Conservation (phyloP, 2,113 vertebrate genomes). For the Cathartes aura region DNA sequence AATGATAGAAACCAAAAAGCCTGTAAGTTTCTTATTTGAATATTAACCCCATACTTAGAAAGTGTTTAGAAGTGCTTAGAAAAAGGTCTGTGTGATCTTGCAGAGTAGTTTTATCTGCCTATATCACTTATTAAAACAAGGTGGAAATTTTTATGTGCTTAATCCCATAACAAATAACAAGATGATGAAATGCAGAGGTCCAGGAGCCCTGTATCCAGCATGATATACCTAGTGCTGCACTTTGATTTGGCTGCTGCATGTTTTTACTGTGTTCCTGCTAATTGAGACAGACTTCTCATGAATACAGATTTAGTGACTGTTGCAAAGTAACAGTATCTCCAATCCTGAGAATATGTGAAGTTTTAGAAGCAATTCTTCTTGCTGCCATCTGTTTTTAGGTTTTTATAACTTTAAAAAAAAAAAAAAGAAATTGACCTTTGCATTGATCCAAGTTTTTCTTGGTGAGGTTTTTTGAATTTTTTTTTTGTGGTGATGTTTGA, state of each 20-base stretch:
- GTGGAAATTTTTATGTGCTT: not conserved
- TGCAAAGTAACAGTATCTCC: not conserved
- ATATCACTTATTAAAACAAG: not conserved
- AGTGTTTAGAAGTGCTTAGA: not conserved
- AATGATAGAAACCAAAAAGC: conserved; percentile 90
- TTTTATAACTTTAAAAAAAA: not conserved
- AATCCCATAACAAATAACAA: fast-evolving
- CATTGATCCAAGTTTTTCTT: not conserved
- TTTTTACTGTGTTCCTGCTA: not conserved
- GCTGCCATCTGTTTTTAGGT: not conserved
- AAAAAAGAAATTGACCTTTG: not conserved
- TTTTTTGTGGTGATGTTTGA: not conserved
- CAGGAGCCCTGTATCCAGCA: not conserved
- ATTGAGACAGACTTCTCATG: not conserved
- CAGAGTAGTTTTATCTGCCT: not conserved
- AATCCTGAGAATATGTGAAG: not conserved
- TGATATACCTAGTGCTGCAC: not conserved
- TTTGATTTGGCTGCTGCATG: not conserved
- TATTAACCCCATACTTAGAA: not conserved
- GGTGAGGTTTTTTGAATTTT: not conserved
- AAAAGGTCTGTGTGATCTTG: not conserved
- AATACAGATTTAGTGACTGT: not conserved
- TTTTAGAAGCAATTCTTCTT: not conserved
- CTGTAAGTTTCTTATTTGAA: conserved; percentile 80
- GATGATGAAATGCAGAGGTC: not conserved